Conservation (phyloP, 1,140 invertebrate species). For the Drosophila nigromelanica region DNA sequence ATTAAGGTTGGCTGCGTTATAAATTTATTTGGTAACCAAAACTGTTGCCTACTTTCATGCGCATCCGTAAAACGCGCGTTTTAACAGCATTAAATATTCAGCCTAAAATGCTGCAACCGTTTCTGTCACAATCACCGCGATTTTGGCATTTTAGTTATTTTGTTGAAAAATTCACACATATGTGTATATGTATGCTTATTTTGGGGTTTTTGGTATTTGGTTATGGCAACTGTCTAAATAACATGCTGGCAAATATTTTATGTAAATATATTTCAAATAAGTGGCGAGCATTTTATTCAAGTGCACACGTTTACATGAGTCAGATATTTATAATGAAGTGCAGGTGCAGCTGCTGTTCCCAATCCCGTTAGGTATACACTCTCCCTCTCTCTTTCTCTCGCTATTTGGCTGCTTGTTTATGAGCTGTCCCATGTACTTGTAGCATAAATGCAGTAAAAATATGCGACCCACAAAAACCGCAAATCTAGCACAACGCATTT, state of each 20-base stretch:
- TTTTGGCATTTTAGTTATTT: constrained; percentile 41
- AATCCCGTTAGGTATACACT: constrained; percentile 6
- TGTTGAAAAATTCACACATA: neutral
- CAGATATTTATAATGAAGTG: constrained; percentile 68
- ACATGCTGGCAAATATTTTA: constrained; percentile 36
- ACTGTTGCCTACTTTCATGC: constrained; percentile 24
- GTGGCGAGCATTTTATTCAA: constrained; percentile 43
- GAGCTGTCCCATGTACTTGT: constrained; percentile 21
- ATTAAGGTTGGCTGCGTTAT: neutral
- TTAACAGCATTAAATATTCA: constrained; percentile 64
- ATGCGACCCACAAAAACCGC: constrained; percentile 46
- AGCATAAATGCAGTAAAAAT: constrained; percentile 32
- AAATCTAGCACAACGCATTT: constrained; percentile 64
- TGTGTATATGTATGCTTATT: neutral
- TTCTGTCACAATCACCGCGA: constrained; percentile 31
- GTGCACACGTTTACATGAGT: constrained; percentile 29
- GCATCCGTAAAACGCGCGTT: constrained; percentile 25
- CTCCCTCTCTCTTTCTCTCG: neutral
- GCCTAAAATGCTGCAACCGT: constrained; percentile 38
- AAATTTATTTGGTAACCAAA: constrained; percentile 4
- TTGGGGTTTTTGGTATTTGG: constrained; percentile 2
- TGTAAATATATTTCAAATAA: constrained; percentile 65
- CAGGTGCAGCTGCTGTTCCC: constrained; percentile 1
- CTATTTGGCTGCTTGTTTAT: constrained; percentile 37
- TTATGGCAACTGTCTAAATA: constrained; percentile 26